phyloP scores from a whole-genome alignment of 2,888 invertebrate species.

The Heteromyza rotundicornis region DNA sequence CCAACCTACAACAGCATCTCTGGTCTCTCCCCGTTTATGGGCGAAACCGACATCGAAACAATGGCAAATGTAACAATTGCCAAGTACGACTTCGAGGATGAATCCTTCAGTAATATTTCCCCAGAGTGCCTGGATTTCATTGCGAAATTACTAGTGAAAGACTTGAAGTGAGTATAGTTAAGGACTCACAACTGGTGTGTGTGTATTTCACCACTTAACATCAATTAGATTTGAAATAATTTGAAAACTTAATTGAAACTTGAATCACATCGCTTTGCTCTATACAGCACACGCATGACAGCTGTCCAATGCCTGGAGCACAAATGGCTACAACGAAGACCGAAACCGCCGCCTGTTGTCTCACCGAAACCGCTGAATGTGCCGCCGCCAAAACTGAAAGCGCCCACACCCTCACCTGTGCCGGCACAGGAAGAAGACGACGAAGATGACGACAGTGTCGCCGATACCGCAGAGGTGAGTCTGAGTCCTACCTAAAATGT shows the following conservation, averaged over 20 bases:
- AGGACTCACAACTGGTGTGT: neutral
- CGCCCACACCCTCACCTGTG: conserved; percentile 54
- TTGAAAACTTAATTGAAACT: neutral
- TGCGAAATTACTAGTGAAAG: conserved; percentile 85
- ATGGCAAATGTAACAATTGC: conserved; percentile 98
- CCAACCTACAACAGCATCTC: conserved; percentile 73
- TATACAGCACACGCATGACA: conserved; percentile 77
- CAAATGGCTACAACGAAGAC: conserved; percentile 78
- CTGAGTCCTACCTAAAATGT: too few relatives aligned
- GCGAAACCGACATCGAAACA: conserved; percentile 95
- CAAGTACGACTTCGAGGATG: conserved; percentile 97
- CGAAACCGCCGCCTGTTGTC: conserved; percentile 54
- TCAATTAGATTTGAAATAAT: neutral
- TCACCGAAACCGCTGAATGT: conserved; percentile 47
- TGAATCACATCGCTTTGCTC: neutral
- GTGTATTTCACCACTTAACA: too few relatives aligned
- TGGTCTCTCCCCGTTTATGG: conserved; percentile 98
- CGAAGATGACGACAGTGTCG: conserved; percentile 22
- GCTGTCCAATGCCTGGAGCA: conserved; percentile 86
- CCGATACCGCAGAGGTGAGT: too few relatives aligned
- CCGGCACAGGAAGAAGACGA: conserved; percentile 23
- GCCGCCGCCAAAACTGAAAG: conserved; percentile 51
- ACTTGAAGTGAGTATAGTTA: conserved; percentile 77
- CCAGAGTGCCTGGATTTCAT: conserved; percentile 97
- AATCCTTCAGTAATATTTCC: conserved; percentile 91